Percentiles rank a stretch among this genome's conserved stretches.
Conservation (phyloP, 2,888 invertebrate genomes). For the Piscicola geometra region DNA sequence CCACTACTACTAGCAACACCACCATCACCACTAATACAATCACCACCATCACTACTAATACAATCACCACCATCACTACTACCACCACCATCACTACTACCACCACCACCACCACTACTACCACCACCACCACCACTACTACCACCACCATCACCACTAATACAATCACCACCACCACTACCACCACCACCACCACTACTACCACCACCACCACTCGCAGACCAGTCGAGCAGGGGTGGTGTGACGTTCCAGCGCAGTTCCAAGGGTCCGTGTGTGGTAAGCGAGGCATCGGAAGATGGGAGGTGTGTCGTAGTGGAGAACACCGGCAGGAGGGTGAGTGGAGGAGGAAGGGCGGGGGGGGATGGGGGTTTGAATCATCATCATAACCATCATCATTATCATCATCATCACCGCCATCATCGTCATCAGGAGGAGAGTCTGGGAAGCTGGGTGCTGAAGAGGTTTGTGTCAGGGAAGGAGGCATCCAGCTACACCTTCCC, state of each 20-base stretch:
- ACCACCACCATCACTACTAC: too few species aligned
- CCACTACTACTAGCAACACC: too few species aligned
- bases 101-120: too few species aligned
- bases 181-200: not conserved
- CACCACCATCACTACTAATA: too few species aligned
- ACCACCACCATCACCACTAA: too few species aligned
- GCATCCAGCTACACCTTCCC: constrained; percentile 12
- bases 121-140: too few species aligned
- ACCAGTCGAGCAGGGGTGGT: constrained; percentile 5
- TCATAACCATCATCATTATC: too few species aligned
- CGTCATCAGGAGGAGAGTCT: constrained; percentile 35
- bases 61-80: too few species aligned
- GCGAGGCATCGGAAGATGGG: constrained; percentile 57
- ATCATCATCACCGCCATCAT: too few species aligned
- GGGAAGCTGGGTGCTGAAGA: constrained; percentile 36
- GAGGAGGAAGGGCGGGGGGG: too few species aligned
- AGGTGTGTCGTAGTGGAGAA: constrained; percentile 58
- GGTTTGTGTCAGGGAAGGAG: constrained; percentile 32
- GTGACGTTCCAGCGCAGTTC: constrained; percentile 30
- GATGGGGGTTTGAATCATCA: not conserved
- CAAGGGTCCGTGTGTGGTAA: constrained; percentile 36
- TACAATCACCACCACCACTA: not conserved
- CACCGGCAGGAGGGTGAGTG: constrained; percentile 53
- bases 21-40: too few species aligned
- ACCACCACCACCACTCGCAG: not conserved